Evolutionary conservation across 2,113 vertebrate species (phyloP), one percentile per base, ranked within the genome.

Genomic region (Xyliphius kryptos): DNA sequence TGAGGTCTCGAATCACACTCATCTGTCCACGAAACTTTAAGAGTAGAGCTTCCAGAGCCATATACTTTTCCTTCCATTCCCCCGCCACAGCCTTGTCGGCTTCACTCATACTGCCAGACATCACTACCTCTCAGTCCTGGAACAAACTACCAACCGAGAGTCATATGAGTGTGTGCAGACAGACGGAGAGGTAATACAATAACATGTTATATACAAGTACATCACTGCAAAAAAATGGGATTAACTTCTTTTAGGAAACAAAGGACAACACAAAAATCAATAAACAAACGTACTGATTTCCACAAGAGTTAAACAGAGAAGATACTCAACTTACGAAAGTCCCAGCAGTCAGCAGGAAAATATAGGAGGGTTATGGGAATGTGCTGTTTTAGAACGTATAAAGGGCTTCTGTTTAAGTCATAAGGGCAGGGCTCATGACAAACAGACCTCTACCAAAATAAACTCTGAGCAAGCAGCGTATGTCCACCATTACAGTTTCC

Each of bases 21-120:
- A 97, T 94, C 78, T 99, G 95, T 73, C 91, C 85, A 72, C 94
- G 85, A 78, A 99, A 99, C 75, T 95, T 97, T 80, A 97, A 88
- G 57, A 98, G 89, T 76, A 98, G 91, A 7, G 90, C 84, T 80
- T 99, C 95, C 79, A 99, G 78, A 72, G 89, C 89, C 67, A 92
- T 66, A 21, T 93, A 99, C 77, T 94, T 90, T 77, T 97, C 93
- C 77, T 91, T 94, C 96, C 96, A 98, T 74, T 95, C 90, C 67
- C 90, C 80, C 38, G 81, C 85, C 77, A 90, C 85, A 69, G 80
- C 66, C 66, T 91, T 91, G 78, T 88, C 85, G 56, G 81, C 78
- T 48, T 96, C 94, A 5, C 91, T 90, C 94, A 97, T 96, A 55
- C 13, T 17, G 44, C 22, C 53, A 38, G 43, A 66, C 56, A 70